Conservation (phyloP, 1,140 invertebrate genomes). For the Homalodisca vitripennis region DNA sequence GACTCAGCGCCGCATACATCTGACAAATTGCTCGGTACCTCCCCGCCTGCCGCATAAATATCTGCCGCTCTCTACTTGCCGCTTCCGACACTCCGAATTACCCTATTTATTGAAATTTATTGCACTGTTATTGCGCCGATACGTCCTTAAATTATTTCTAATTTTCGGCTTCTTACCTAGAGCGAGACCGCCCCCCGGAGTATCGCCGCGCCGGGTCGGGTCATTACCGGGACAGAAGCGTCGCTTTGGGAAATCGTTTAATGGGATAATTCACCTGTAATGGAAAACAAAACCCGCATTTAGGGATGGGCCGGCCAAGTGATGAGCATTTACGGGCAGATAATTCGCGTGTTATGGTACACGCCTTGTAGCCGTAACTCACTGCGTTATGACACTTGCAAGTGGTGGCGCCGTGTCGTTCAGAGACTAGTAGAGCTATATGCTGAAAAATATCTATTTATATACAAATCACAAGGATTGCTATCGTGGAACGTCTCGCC, state of each 20-base stretch:
- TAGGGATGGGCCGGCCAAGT: background rate
- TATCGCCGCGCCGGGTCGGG: background rate
- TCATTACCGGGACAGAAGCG: background rate
- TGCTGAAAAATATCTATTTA: too few species aligned
- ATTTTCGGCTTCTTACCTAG: conserved; percentile 4
- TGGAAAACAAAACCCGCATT: conserved; percentile 13
- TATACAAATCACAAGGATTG: too few species aligned
- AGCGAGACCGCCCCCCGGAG: background rate
- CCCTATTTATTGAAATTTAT: conserved; percentile 21
- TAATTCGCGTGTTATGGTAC: too few species aligned
- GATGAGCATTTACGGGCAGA: too few species aligned
- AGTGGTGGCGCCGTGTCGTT: too few species aligned
- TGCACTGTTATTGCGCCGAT: conserved; percentile 3
- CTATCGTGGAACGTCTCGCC: too few species aligned
- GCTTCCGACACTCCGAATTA: conserved; percentile 10
- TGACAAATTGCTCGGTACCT: background rate
- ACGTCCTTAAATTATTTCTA: conserved; percentile 11
- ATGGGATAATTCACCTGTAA: conserved; percentile 13
- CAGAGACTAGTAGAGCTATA: too few species aligned
- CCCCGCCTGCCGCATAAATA: conserved; percentile 9
- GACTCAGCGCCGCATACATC: background rate
- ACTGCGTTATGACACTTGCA: too few species aligned
- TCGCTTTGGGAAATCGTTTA: background rate
- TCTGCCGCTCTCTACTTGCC: background rate
- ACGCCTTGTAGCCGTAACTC: too few species aligned